These are phyloP conservation scores for Xiphophorus maculatus DNA, from an alignment of 2,113 vertebrate species.

Conservation along the genomic window DNA sequence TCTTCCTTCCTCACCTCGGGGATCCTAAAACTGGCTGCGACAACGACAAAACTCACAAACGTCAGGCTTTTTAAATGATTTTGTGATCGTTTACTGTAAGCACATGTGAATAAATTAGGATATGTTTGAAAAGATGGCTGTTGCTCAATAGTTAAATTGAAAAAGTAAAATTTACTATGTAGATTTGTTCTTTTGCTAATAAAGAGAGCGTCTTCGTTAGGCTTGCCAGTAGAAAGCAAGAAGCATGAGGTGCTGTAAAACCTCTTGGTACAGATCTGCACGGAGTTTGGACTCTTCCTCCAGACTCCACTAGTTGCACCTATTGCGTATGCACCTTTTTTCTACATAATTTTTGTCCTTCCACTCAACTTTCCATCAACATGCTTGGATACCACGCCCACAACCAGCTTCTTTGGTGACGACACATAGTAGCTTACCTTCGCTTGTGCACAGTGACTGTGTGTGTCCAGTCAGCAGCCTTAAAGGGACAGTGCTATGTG, in stretches of 20 bases:
- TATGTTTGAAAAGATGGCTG: too few relatives aligned
- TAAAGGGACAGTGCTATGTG: too few relatives aligned
- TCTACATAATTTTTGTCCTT: neutral
- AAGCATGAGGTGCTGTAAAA: too few relatives aligned
- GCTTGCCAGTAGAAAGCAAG: too few relatives aligned
- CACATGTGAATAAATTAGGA: too few relatives aligned
- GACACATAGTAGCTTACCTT: neutral
- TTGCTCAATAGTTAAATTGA: too few relatives aligned
- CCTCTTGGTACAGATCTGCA: too few relatives aligned
- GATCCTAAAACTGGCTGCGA: slow-evolving; percentile 67
- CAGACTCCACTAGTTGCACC: too few relatives aligned
- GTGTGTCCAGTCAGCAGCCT: neutral
- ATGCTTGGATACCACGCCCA: neutral
- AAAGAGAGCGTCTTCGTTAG: too few relatives aligned
- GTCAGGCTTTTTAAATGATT: neutral
- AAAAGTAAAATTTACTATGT: too few relatives aligned
- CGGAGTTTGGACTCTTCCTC: too few relatives aligned
- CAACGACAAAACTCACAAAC: neutral
- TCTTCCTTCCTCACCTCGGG: slow-evolving; percentile 40
- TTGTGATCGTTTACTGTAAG: neutral
- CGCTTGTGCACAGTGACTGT: neutral
- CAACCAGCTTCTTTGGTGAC: neutral
- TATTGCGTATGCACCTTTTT: neutral
- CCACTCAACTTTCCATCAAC: neutral
- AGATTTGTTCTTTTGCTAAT: too few relatives aligned